A percentile compares a stretch with the other conserved stretches of the same genome.
These are phyloP conservation scores for Calliopum simillimum DNA, from an alignment of 2,888 invertebrate species.

Conservation along the genomic window DNA sequence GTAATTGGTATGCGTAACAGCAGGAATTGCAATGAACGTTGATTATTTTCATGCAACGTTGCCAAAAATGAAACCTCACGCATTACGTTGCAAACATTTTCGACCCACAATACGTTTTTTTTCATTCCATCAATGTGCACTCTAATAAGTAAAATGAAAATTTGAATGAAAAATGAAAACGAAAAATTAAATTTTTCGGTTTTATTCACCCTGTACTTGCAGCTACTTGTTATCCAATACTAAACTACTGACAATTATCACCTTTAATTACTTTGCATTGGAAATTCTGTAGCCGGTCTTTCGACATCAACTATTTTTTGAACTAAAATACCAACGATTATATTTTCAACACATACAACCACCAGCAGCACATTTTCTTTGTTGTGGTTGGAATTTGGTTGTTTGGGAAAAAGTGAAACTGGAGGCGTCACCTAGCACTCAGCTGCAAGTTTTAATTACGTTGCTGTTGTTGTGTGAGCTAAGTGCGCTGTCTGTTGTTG, in stretches of 20 bases:
- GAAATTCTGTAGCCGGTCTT: background rate
- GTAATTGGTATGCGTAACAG: constrained; percentile 52
- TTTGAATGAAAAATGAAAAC: background rate
- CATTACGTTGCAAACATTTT: constrained; percentile 50
- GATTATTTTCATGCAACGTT: constrained; percentile 55
- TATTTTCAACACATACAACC: too few relatives aligned
- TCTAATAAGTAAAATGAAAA: constrained; percentile 41
- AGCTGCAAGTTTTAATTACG: constrained; percentile 9
- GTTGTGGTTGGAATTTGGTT: too few relatives aligned
- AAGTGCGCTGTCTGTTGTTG: too few relatives aligned
- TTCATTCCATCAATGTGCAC: constrained; percentile 49
- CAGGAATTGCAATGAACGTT: constrained; percentile 47
- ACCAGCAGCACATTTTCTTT: too few relatives aligned
- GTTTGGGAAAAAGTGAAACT: too few relatives aligned
- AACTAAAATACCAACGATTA: too few relatives aligned
- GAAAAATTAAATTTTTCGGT: too few relatives aligned
- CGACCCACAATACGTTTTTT: constrained; percentile 45
- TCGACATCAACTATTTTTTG: too few relatives aligned
- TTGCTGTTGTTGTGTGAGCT: background rate
- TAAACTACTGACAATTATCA: constrained; percentile 14
- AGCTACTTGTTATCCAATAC: background rate
- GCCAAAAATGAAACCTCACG: constrained; percentile 47
- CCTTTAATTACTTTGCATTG: constrained; percentile 19
- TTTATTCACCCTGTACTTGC: background rate
- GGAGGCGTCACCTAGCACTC: background rate